Percentiles rank a stretch among this genome's conserved stretches.
Evolutionary conservation across 35 echinoderm and acorn worm species (phyloP).

Genomic region (Apostichopus japonicus): DNA sequence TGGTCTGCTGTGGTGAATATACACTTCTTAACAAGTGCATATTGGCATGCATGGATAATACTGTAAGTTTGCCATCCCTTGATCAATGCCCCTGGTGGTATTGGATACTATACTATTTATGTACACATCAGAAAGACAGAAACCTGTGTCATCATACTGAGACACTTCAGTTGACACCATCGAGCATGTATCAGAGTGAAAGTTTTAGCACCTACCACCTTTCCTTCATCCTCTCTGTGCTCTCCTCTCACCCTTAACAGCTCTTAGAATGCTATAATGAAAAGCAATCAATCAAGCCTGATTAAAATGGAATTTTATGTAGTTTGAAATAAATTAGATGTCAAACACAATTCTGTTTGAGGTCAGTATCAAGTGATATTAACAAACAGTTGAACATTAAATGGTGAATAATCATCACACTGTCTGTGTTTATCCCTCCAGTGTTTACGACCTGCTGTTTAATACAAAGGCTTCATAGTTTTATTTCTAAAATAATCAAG

Average conservation of each 20-base stretch:
- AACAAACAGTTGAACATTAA: constrained; percentile 10
- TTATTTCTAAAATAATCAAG: background rate
- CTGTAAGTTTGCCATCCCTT: too few relatives aligned
- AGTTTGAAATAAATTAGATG: constrained; percentile 23
- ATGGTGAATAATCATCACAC: constrained; percentile 9
- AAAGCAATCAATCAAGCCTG: constrained; percentile 42
- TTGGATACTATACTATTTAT: too few relatives aligned
- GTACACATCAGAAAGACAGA: too few relatives aligned
- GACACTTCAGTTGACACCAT: too few relatives aligned
- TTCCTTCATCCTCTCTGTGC: background rate
- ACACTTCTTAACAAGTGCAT: too few relatives aligned
- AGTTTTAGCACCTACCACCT: background rate
- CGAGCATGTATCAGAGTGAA: background rate
- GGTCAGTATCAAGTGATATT: constrained; percentile 34
- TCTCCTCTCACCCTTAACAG: background rate
- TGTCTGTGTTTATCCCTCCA: background rate
- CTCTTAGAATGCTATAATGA: constrained; percentile 19
- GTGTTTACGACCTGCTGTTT: constrained; percentile 37
- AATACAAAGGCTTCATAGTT: constrained; percentile 20
- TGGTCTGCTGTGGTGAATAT: too few relatives aligned
- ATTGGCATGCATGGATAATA: too few relatives aligned
- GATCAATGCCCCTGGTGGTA: too few relatives aligned
- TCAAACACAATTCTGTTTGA: constrained; percentile 21
- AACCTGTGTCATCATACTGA: too few relatives aligned
- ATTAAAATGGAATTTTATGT: constrained; percentile 51